Percentiles rank a stretch among this genome's conserved stretches.
These are phyloP conservation scores for Chunga burmeisteri DNA, from an alignment of 2,113 vertebrate genomes.

Conservation along the genomic window DNA sequence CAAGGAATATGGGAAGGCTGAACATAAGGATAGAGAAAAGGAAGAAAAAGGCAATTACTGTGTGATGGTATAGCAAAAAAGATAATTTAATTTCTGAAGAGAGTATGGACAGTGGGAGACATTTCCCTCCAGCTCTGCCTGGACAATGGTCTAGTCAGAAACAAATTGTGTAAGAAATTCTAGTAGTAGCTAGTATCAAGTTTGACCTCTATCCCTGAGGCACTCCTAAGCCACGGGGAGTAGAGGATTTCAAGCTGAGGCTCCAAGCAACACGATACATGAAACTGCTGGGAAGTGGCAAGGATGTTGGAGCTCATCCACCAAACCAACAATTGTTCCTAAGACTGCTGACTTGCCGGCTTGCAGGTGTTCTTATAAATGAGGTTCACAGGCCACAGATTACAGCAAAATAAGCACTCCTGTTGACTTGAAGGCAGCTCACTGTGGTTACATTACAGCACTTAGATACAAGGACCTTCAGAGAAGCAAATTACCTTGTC, in stretches of 20 bases:
- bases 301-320: not conserved
- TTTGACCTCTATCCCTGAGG: not conserved
- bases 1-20: not conserved
- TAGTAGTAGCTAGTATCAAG: not conserved
- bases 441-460: not conserved
- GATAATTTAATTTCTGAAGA: not conserved
- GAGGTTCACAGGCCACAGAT: not conserved
- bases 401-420: not conserved
- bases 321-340: not conserved
- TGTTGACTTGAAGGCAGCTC: not conserved
- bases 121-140: not conserved
- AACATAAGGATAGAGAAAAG: not conserved
- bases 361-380: not conserved
- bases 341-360: not conserved
- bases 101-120: not conserved
- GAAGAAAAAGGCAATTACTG: not conserved
- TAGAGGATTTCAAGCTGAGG: not conserved
- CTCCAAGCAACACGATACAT: accelerated
- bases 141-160: not conserved
- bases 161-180: not conserved
- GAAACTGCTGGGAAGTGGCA: not conserved
- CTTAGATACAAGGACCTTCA: not conserved
- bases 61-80: not conserved
- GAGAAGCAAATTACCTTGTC: not conserved
- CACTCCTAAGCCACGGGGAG: not conserved